Percentiles rank a stretch among this genome's conserved stretches.
phyloP scores from a whole-genome alignment of 2,113 vertebrate genomes.

The Vidua chalybeata region DNA sequence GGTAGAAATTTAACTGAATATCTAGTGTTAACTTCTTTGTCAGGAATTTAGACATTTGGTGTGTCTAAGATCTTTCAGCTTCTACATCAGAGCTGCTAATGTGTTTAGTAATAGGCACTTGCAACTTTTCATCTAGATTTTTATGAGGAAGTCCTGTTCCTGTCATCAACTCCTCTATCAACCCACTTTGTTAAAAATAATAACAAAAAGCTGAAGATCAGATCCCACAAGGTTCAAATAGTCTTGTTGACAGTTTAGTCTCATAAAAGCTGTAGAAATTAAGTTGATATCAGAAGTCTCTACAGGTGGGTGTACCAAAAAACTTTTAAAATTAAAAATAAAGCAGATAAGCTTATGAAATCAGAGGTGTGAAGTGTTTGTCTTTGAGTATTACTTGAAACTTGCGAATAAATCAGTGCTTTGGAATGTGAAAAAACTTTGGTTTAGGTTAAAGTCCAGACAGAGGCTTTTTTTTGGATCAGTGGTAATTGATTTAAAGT shows the following conservation, averaged over 20 bases:
- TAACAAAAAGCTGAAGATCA: background rate
- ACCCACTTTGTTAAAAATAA: background rate
- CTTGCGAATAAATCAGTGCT: slow-evolving; percentile 65
- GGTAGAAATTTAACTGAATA: background rate
- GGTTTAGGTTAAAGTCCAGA: slow-evolving; percentile 58
- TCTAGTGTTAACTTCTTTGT: background rate
- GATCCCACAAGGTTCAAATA: background rate
- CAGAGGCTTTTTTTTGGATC: slow-evolving; percentile 58
- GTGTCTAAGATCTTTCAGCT: background rate
- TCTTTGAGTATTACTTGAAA: slow-evolving; percentile 41
- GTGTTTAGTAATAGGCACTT: background rate
- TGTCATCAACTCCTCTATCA: background rate
- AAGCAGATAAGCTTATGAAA: slow-evolving; percentile 40
- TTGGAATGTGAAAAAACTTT: slow-evolving; percentile 59
- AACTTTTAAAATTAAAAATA: background rate
- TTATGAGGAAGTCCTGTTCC: slow-evolving; percentile 2
- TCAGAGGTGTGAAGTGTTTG: slow-evolving; percentile 42
- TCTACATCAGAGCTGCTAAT: background rate
- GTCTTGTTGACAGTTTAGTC: background rate
- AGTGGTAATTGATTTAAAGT: slow-evolving; percentile 59
- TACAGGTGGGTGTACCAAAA: background rate
- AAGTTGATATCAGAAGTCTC: background rate
- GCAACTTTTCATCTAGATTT: slow-evolving; percentile 1
- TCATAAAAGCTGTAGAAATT: background rate
- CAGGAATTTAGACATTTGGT: background rate